A percentile compares a stretch with the other conserved stretches of the same genome.
phyloP scores from a whole-genome alignment of 2,888 invertebrate genomes.

The Nematopogon swammerdamellus region DNA sequence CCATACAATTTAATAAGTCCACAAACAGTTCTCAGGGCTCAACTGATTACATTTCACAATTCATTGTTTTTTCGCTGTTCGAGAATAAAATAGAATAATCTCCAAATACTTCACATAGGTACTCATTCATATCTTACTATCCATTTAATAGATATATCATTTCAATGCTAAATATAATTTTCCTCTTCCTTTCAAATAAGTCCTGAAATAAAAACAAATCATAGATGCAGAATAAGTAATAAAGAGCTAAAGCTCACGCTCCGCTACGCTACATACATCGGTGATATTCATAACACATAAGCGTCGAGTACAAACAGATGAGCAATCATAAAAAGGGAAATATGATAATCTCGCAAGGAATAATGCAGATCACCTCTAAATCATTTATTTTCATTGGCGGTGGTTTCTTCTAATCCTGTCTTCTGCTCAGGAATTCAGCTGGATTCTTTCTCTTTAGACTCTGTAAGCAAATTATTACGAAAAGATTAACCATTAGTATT shows the following conservation, averaged over 20 bases:
- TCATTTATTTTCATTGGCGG: constrained; percentile 41
- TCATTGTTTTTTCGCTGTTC: constrained; percentile 44
- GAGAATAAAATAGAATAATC: neutral
- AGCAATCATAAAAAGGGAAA: neutral
- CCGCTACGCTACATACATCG: neutral
- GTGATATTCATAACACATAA: neutral
- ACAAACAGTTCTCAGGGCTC: constrained; percentile 47
- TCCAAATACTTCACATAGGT: neutral
- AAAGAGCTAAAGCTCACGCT: neutral
- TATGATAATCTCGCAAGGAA: neutral
- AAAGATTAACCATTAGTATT: no score
- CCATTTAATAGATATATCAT: neutral
- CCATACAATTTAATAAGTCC: constrained; percentile 34
- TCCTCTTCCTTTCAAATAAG: neutral
- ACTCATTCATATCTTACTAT: neutral
- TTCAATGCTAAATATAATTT: neutral
- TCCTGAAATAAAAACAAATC: neutral
- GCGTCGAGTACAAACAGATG: neutral
- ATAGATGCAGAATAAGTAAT: neutral
- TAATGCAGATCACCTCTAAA: neutral
- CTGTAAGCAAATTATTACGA: no score
- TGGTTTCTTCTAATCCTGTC: constrained; percentile 50
- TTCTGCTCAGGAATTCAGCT: constrained; percentile 57
- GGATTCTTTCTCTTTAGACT: constrained; percentile 67
- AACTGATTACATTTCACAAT: constrained; percentile 28